Evolutionary conservation across 2,113 vertebrate species (phyloP).

Genomic region (Ptychochromis oligacanthus): DNA sequence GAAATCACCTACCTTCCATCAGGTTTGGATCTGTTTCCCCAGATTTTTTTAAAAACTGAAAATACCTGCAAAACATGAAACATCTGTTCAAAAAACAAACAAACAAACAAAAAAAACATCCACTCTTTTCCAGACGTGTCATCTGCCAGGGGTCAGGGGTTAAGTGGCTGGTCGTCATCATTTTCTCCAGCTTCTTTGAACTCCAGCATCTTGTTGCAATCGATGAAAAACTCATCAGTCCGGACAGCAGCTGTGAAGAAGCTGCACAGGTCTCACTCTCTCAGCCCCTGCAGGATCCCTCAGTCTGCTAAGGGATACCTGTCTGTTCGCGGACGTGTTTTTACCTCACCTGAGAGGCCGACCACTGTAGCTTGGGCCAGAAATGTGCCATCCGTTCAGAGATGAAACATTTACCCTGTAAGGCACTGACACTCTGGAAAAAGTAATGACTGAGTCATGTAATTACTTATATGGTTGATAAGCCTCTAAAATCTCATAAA

Average conservation of each 20-base stretch:
- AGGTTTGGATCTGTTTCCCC: constrained; percentile 40
- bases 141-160: neutral
- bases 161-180: constrained; percentile 12
- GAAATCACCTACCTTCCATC: neutral
- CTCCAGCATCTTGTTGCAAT: neutral
- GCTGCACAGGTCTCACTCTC: constrained; percentile 67
- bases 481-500: neutral
- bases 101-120: neutral
- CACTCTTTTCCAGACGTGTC: constrained; percentile 29
- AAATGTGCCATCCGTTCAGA: constrained; percentile 1
- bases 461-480: neutral
- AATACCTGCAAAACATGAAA: neutral
- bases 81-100: neutral
- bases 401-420: constrained; percentile 18
- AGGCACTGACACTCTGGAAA: neutral
- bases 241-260: constrained; percentile 24
- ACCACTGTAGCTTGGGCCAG: constrained; percentile 41
- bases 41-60: neutral
- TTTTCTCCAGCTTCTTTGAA: neutral
- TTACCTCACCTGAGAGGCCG: constrained; percentile 59
- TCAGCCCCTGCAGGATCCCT: constrained; percentile 68
- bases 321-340: constrained; percentile 42
- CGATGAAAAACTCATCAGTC: neutral
- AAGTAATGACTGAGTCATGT: neutral
- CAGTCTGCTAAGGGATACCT: constrained; percentile 44